Conservation (phyloP, 2,888 invertebrate genomes). For the Cremastinae sp. region DNA sequence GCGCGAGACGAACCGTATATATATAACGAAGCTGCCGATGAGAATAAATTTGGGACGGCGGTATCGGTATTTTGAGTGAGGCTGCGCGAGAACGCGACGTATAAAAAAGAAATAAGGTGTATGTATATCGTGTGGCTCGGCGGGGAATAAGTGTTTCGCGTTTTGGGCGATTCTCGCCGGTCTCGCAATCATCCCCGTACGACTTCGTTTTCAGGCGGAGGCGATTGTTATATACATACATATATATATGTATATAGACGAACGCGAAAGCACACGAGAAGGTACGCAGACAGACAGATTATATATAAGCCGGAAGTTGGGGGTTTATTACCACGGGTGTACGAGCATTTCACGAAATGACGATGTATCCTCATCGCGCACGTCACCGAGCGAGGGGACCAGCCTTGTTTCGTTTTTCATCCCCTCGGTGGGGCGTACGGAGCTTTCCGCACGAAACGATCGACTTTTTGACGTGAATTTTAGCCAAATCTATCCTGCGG, state of each 20-base stretch:
- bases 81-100: slow-evolving; percentile 50
- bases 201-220: slow-evolving; percentile 48
- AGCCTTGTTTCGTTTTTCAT: slow-evolving; percentile 20
- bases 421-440: slow-evolving; percentile 16
- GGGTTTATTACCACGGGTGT: slow-evolving; percentile 60
- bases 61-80: slow-evolving; percentile 23
- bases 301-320: slow-evolving; percentile 43
- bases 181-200: slow-evolving; percentile 37
- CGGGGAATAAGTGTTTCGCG: slow-evolving; percentile 48
- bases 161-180: slow-evolving; percentile 50
- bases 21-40: slow-evolving; percentile 42
- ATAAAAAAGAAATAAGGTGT: slow-evolving; percentile 35
- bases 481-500: neutral
- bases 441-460: slow-evolving; percentile 6
- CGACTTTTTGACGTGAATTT: neutral
- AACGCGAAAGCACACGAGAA: slow-evolving; percentile 4
- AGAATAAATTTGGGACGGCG: slow-evolving; percentile 44
- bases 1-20: slow-evolving; percentile 31
- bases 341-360: slow-evolving; percentile 62
- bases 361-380: slow-evolving; percentile 56
- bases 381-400: slow-evolving; percentile 46
- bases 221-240: slow-evolving; percentile 18
- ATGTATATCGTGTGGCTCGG: slow-evolving; percentile 11
- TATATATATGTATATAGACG: neutral
- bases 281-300: slow-evolving; percentile 17